Percentiles rank a stretch among this genome's conserved stretches.
These are phyloP conservation scores for Channa maculata DNA, from an alignment of 2,113 vertebrate species.

Conservation along the genomic window DNA sequence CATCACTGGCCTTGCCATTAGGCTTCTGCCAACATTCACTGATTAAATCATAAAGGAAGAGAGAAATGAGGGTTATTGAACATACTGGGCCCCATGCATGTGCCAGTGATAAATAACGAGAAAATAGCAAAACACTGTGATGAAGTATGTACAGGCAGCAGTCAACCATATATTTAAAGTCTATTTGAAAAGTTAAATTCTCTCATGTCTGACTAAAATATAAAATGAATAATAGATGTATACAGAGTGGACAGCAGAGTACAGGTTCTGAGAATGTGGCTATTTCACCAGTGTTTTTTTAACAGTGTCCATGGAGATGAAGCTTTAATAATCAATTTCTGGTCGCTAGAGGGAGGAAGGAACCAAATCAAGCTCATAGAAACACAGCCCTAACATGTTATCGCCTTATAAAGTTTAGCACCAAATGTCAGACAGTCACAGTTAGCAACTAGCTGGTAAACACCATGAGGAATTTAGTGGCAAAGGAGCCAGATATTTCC, in stretches of 20 bases:
- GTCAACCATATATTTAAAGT: conserved; percentile 53
- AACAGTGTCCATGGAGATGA: conserved; percentile 31
- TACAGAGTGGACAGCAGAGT: conserved; percentile 25
- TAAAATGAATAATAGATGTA: conserved; percentile 41
- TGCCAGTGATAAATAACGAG: conserved; percentile 66
- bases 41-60: conserved; percentile 81
- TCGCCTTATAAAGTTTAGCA: conserved; percentile 3
- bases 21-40: conserved; percentile 79
- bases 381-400: conserved; percentile 25
- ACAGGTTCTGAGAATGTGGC: conserved; percentile 35
- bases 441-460: background rate
- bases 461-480: background rate
- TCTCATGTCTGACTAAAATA: conserved; percentile 25
- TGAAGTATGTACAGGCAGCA: conserved; percentile 42
- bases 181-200: conserved; percentile 45
- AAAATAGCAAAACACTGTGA: conserved; percentile 51
- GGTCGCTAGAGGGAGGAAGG: too few relatives aligned
- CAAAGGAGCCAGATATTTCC: background rate
- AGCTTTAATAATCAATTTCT: conserved; percentile 34
- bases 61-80: conserved; percentile 66
- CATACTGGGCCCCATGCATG: conserved; percentile 62
- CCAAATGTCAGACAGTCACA: background rate
- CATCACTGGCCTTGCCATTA: conserved; percentile 82
- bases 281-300: conserved; percentile 39
- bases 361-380: too few relatives aligned